Conservation (phyloP, 53 echinoderm and acorn worm species). For the Antedon mediterranea region DNA sequence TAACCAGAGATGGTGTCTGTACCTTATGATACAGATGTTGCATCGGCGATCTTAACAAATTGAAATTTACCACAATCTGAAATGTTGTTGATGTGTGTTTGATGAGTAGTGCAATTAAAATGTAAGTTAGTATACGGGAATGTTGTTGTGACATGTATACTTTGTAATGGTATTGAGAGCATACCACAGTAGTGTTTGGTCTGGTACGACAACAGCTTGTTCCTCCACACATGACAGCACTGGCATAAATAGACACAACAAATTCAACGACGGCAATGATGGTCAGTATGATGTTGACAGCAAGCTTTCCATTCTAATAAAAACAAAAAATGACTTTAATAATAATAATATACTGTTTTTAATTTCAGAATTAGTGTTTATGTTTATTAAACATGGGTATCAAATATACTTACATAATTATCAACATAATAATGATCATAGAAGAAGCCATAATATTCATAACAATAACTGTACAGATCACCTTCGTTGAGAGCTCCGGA, state of each 20-base stretch:
- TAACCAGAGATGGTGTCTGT: too few relatives aligned
- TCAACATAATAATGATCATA: background rate
- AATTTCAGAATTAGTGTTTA: too few relatives aligned
- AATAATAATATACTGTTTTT: too few relatives aligned
- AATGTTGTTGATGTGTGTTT: too few relatives aligned
- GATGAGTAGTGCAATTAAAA: too few relatives aligned
- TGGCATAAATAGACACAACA: slow-evolving; percentile 21
- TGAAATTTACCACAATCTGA: too few relatives aligned
- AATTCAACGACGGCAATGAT: slow-evolving; percentile 25
- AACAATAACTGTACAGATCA: background rate
- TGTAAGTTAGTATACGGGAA: too few relatives aligned
- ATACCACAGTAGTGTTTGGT: background rate
- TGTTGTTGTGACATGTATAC: too few relatives aligned
- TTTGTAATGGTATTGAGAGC: too few relatives aligned
- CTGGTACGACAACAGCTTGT: slow-evolving; percentile 3
- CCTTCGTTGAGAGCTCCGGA: background rate
- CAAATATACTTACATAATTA: background rate
- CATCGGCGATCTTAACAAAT: too few relatives aligned
- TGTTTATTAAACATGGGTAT: too few relatives aligned
- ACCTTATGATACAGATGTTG: too few relatives aligned
- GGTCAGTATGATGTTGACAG: slow-evolving; percentile 13
- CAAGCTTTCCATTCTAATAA: background rate
- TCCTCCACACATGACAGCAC: slow-evolving; percentile 29
- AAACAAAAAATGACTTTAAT: background rate
- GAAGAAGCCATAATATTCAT: background rate